Base-by-base conservation (phyloP, 2,888 invertebrate genomes). In the Hemicrepidius hirtus region DNA sequence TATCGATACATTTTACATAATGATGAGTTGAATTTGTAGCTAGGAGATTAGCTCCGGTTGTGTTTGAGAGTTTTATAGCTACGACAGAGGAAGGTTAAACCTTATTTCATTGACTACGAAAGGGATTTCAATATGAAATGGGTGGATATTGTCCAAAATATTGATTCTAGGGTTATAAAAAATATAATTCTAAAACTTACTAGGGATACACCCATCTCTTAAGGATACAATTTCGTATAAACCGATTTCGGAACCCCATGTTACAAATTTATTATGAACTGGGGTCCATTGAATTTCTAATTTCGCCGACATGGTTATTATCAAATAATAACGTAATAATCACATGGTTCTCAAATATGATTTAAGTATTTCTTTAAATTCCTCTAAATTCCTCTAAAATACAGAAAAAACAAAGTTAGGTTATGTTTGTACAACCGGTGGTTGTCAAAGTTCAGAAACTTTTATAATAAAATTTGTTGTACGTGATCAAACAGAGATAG, bases 281-380 rank as follows among this genome's bases (percentile, higher is more conserved):
- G 96, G 96, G 32, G 96, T 95, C 97, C 97, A 97, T 82, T 93
- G 91, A 37, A 97, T 91, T 82, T 97, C 96, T 76, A 94, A 88
- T 86, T 93, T 90, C 59, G 89, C 88, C 68, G 90, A 89, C 86
- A 86, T 86, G 13, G 63, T 57, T 16, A 53, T 20, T 18, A 46
- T 13, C 13, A 13, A 44, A 6, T n/a, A 24, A 24, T n/a, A n/a
- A n/a, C n/a, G n/a, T n/a, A 24, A 2, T 24, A 24, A 24, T 24
- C 5, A 24, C 24, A 24, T 24, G 5, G 24, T 24, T 24, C 24
- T 3, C 13, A 46, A 46, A 1, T 20, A 46, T 9, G 7, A 46
- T 18, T 46, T 7, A 46, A 18, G 3, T 16, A 9, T 13, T 9
- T 20, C 3, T 35, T 32, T 2, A 55, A 35, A 32, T 9, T 20